Evolutionary conservation across 1,140 invertebrate species (phyloP), one percentile per base, ranked within the genome.

Genomic region (Eriosoma lanigerum): DNA sequence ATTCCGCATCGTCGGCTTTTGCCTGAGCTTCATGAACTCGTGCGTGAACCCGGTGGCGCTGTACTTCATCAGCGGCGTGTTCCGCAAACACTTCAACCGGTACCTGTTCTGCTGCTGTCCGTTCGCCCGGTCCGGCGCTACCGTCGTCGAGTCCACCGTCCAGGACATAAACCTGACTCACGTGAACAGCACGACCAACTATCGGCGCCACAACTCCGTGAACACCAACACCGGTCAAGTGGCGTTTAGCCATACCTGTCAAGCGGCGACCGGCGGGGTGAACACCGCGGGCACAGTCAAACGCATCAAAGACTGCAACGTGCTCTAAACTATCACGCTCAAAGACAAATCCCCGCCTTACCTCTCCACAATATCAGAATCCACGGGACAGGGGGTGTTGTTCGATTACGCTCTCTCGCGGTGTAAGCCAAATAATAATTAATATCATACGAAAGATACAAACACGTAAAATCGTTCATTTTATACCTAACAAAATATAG

Each of bases 41-140:
- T 97, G 95, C 86, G 92, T 97, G 81, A 97, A 97, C 87, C 96
- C 96, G 0, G 92, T 97, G 26, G 94, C 95, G 1, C 87, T 98
- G 10, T 97, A 97, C 85, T 96, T 94, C 85, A 91, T 97, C 81
- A 96, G 94, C 83, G 93, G 93, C 6, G 93, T 94, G 24, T 98
- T 97, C 87, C 90, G 95, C 10, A 88, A 89, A 82, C 92, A 95
- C 87, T 98, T 96, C 88, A 96, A 97, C 87, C 88, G 91, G 26
- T 95, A 96, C 86, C 88, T 97, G n/a, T 96, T 94, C 86, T 96
- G 93, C 84, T 91, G 90, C n/a, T 78, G 32, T 21, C 26, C 60
- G 38, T 32, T 52, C 12, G 19, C 52, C 54, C 12, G 26, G 26
- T 13, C 76, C 75, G 84, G 86, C 54, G 84, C n/a, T 1, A 80